phyloP scores from a whole-genome alignment of 1,140 invertebrate genomes.

The Tetraneura akinire region DNA sequence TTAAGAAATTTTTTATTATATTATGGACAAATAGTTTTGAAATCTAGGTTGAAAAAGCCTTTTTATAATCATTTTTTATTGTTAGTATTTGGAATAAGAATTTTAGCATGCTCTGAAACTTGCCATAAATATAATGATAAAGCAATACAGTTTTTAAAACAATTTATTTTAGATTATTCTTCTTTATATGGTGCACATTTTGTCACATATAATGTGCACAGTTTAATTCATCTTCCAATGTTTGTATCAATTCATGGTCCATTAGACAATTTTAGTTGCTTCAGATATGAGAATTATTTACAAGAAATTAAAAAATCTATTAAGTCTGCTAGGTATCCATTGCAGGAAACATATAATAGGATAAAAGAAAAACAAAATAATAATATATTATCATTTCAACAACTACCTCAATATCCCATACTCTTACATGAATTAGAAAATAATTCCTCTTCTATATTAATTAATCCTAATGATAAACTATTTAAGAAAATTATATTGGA shows the following conservation, averaged over 20 bases:
- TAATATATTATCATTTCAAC: no score
- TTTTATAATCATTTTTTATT: not conserved
- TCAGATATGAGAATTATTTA: conserved; percentile 22
- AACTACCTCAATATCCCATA: no score
- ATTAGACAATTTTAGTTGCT: not conserved
- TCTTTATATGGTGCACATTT: not conserved
- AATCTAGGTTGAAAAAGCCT: not conserved
- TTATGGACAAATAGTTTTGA: not conserved
- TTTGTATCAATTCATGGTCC: not conserved
- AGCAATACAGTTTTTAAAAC: not conserved
- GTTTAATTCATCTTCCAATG: conserved; percentile 4
- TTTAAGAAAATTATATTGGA: no score
- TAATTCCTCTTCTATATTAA: no score
- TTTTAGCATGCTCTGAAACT: not conserved
- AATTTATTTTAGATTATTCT: not conserved
- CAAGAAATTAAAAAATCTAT: not conserved
- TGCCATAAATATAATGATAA: conserved; percentile 18
- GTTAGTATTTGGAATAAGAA: not conserved
- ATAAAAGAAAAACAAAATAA: conserved; percentile 10
- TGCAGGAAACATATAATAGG: conserved; percentile 1
- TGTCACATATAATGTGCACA: not conserved
- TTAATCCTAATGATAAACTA: no score
- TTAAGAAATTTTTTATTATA: not conserved
- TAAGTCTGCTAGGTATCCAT: not conserved
- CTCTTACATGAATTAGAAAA: no score